These are phyloP conservation scores for Odontesthes bonariensis DNA, from an alignment of 2,113 vertebrate species.

Conservation along the genomic window DNA sequence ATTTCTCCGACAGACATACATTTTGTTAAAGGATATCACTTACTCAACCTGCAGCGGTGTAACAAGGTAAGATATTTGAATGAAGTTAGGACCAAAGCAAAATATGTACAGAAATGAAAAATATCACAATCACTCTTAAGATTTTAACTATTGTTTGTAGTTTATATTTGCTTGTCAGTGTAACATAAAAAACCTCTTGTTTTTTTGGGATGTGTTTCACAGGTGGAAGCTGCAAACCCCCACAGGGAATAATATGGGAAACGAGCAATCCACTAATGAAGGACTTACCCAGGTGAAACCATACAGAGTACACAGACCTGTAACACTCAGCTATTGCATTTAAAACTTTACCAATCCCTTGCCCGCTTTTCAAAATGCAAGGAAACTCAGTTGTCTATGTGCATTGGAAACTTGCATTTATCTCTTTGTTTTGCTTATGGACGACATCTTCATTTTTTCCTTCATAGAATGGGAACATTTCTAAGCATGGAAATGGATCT, in stretches of 20 bases:
- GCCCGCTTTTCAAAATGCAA: too few species aligned
- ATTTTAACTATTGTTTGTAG: background rate
- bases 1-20: background rate
- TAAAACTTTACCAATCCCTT: too few species aligned
- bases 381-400: background rate
- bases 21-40: slow-evolving; percentile 34
- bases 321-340: too few species aligned
- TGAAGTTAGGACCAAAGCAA: background rate
- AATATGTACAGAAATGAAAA: background rate
- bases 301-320: too few species aligned
- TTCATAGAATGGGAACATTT: slow-evolving; percentile 38
- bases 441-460: background rate
- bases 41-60: slow-evolving; percentile 10
- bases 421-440: background rate
- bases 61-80: slow-evolving; percentile 46
- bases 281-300: slow-evolving; percentile 60
- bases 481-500: slow-evolving; percentile 67
- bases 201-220: slow-evolving; percentile 3
- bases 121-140: too few species aligned
- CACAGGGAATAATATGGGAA: slow-evolving; percentile 76
- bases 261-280: slow-evolving; percentile 56
- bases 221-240: slow-evolving; percentile 11
- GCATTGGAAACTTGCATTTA: background rate
- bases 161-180: background rate
- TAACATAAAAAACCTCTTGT: background rate